phyloP scores from a whole-genome alignment of 2,888 invertebrate species.

The Bruchidius siliquastri region DNA sequence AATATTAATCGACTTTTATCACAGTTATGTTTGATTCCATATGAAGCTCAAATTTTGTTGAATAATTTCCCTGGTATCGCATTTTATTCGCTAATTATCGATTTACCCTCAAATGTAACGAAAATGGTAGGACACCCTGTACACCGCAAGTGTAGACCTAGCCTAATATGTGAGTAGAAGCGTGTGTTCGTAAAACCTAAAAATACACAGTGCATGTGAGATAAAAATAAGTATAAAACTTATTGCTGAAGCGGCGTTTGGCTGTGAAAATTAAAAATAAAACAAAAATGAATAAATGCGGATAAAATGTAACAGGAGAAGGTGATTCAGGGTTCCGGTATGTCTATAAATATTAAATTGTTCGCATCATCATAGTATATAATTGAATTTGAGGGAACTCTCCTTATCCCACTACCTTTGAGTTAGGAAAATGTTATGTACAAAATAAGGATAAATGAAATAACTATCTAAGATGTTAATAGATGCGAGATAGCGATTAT shows the following conservation, averaged over 20 bases:
- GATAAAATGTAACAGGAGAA: conserved; percentile 44
- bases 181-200: conserved; percentile 20
- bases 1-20: too few species aligned
- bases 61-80: too few species aligned
- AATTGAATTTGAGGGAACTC: conserved; percentile 58
- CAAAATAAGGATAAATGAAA: conserved; percentile 12
- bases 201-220: conserved; percentile 6
- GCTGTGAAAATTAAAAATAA: conserved; percentile 19
- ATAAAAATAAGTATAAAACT: not conserved
- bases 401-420: conserved; percentile 68
- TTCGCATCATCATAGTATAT: conserved; percentile 9
- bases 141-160: not conserved
- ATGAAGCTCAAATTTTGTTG: too few species aligned
- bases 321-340: conserved; percentile 42
- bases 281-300: conserved; percentile 9
- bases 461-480: conserved; percentile 31
- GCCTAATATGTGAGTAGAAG: not conserved
- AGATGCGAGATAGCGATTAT: conserved; percentile 25
- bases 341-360: not conserved
- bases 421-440: conserved; percentile 39
- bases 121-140: not conserved
- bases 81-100: too few species aligned
- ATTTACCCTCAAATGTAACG: not conserved
- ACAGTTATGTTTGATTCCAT: too few species aligned
- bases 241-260: not conserved